phyloP scores from a whole-genome alignment of 2,797 vertebrate species.

The Gymnothorax javanicus region DNA sequence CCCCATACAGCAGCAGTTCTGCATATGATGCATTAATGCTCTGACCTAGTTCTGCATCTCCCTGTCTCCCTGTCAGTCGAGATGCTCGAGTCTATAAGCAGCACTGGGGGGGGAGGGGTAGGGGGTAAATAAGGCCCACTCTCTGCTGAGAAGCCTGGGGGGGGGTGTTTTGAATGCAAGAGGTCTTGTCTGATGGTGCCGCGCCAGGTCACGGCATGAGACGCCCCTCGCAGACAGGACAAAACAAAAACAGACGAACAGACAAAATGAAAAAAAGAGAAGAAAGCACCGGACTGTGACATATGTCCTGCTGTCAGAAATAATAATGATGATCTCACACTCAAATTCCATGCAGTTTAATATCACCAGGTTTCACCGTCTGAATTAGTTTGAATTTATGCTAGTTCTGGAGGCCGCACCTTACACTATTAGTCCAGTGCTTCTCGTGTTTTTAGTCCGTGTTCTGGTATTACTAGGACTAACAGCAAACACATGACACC shows the following conservation, averaged over 20 bases:
- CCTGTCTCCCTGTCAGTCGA: neutral
- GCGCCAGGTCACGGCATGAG: neutral
- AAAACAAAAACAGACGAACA: neutral
- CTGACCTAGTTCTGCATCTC: conserved; percentile 41
- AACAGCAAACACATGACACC: too few species aligned
- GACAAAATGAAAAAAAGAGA: neutral
- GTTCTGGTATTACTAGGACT: too few species aligned
- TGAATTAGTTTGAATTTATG: too few species aligned
- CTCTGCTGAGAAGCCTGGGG: too few species aligned
- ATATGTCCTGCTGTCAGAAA: neutral
- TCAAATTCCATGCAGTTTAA: too few species aligned
- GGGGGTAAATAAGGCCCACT: neutral
- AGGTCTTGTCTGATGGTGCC: neutral
- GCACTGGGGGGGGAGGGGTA: neutral
- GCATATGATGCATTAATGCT: conserved; percentile 38
- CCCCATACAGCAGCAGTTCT: conserved; percentile 34
- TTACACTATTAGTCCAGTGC: too few species aligned
- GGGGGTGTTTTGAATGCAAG: neutral
- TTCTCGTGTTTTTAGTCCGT: too few species aligned
- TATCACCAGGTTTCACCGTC: too few species aligned
- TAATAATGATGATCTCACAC: too few species aligned
- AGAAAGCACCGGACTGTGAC: too few species aligned
- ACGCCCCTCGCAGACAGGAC: neutral
- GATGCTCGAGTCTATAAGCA: neutral
- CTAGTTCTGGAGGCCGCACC: too few species aligned